Base-by-base conservation (phyloP, 2,888 invertebrate species). In the Camponotus fellah region DNA sequence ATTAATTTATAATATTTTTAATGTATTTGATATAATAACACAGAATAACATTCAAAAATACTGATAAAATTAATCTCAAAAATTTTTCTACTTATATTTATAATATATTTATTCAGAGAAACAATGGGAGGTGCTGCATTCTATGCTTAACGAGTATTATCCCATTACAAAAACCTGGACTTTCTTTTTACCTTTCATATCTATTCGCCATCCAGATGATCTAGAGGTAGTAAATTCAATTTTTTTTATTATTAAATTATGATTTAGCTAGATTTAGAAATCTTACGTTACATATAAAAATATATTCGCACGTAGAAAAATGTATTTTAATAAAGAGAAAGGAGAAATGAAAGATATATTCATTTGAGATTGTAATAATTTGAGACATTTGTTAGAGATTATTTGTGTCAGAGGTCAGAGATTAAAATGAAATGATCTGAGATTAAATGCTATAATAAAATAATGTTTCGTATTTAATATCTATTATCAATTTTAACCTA, bases 121-220 rank as follows among this genome's bases (percentile, higher is more conserved):
- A 3, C 37, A 40, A 0, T 76, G 53, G 65, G 9, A 46, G 2
- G 0, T 43, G 6, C 1, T 62, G 10, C 3, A 1, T n/a, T 3
- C 0, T 0, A 1, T 40, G 10, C 3, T 0, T 64, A 3, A 40
- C 3, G 2, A 21, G 0, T 76, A 53, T 6, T 76, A 75, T 64
- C 75, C 76, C 17, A 53, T 65, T 40, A 2, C 0, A 0, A 76
- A 12, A 76, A 0, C 26, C 0, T 65, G 64, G 64, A 4, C 0
- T 3, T 65, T 49, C 10, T 17, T 5, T 14, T 0, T 1, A 0
- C 5, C 6, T 3, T 0, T 37, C 0, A 8, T 76, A 17, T 65
- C 49, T 4, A 76, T 76, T 3, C 49, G 76, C 26, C 76, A 76
- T 40, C 76, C 76, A 12, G 65, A 65, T 65, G 49, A 76, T 56